Percentiles rank a stretch among this genome's conserved stretches.
Conservation (phyloP, 2,797 vertebrate genomes). For the Fratercula arctica region DNA sequence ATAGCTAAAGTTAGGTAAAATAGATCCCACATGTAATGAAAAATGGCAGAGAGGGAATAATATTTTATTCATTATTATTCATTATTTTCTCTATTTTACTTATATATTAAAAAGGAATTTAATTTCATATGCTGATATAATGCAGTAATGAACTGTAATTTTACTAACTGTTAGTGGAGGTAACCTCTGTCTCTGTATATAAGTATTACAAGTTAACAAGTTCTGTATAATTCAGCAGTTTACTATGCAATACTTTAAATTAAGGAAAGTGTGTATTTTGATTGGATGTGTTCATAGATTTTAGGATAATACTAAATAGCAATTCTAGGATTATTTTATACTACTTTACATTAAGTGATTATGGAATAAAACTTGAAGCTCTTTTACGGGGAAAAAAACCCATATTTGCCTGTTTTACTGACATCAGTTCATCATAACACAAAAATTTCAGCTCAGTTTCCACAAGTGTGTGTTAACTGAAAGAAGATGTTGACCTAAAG, state of each 20-base stretch:
- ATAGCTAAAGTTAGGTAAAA: not conserved
- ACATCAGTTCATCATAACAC: not conserved
- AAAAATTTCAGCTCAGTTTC: not conserved
- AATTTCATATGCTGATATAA: not conserved
- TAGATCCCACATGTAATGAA: not conserved
- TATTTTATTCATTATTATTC: not conserved
- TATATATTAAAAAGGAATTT: not conserved
- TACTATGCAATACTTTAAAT: not conserved
- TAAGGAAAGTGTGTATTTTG: not conserved
- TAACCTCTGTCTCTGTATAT: not conserved
- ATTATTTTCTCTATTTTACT: not conserved
- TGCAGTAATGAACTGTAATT: not conserved
- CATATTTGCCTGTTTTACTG: not conserved
- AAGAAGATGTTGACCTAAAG: not conserved
- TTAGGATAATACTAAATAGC: not conserved
- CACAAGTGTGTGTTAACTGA: not conserved
- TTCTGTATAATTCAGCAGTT: not conserved
- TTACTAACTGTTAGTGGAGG: not conserved
- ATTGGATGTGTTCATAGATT: not conserved
- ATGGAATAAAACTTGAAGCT: not conserved
- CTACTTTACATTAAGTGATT: not conserved
- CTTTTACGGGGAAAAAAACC: not conserved
- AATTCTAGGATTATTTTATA: not conserved
- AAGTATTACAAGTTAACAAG: not conserved
- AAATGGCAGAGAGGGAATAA: not conserved